A percentile compares a stretch with the other conserved stretches of the same genome.
phyloP scores from a whole-genome alignment of 2,113 vertebrate genomes.

The Agapornis roseicollis region DNA sequence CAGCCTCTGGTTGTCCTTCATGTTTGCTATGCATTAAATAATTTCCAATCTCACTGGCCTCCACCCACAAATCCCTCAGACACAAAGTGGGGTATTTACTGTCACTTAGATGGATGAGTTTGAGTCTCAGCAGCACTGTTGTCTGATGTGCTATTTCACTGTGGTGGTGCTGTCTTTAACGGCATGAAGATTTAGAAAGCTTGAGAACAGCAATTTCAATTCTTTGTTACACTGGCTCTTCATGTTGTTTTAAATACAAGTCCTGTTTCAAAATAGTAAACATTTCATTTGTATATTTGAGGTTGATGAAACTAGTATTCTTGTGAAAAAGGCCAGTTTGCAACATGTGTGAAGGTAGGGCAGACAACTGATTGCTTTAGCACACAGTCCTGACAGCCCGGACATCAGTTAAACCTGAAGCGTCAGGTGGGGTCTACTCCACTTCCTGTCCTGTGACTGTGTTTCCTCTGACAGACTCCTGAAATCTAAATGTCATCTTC shows the following conservation, averaged over 20 bases:
- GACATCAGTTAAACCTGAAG: neutral
- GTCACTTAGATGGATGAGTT: neutral
- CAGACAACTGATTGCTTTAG: neutral
- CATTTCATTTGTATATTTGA: slow-evolving; percentile 24
- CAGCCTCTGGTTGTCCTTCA: neutral
- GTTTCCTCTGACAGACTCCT: neutral
- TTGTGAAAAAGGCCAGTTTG: neutral
- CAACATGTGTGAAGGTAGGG: neutral
- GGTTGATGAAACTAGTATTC: neutral
- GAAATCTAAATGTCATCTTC: neutral
- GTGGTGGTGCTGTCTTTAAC: neutral
- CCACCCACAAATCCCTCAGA: neutral
- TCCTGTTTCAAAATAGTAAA: slow-evolving; percentile 21
- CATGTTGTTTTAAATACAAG: slow-evolving; percentile 40
- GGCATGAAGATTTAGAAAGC: neutral
- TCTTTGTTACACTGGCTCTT: neutral
- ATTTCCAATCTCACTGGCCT: neutral
- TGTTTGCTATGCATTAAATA: neutral
- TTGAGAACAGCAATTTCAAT: neutral
- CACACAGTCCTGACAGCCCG: neutral
- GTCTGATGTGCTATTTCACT: neutral
- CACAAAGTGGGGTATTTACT: neutral
- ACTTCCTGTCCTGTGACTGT: neutral
- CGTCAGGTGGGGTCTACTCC: neutral
- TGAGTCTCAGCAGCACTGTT: neutral